These are phyloP conservation scores for Xiphophorus couchianus DNA, from an alignment of 2,113 vertebrate genomes.

Conservation along the genomic window DNA sequence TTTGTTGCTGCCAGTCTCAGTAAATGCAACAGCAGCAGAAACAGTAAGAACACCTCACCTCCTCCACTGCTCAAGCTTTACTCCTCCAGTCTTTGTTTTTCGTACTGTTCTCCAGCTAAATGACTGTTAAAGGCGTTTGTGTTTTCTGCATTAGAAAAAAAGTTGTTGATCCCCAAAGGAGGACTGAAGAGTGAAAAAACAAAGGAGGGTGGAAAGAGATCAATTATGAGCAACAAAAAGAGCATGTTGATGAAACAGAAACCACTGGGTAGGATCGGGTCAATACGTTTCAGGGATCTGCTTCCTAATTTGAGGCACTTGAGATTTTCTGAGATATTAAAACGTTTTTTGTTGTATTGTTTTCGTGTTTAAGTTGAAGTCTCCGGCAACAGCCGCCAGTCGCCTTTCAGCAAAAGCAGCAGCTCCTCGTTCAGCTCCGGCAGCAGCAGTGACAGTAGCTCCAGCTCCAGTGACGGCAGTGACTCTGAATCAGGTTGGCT, in stretches of 20 bases:
- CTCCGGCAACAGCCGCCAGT: conserved; percentile 28
- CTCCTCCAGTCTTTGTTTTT: no score
- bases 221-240: conserved; percentile 70
- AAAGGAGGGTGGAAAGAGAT: conserved; percentile 70
- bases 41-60: conserved; percentile 73
- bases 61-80: not conserved
- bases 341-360: not conserved
- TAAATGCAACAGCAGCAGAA: conserved; percentile 74
- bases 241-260: conserved; percentile 73
- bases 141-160: conserved; percentile 70
- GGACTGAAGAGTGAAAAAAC: conserved; percentile 69
- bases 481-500: conserved; percentile 89
- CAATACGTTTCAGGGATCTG: not conserved
- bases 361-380: conserved; percentile 52
- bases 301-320: not conserved
- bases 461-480: conserved; percentile 81
- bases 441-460: conserved; percentile 74
- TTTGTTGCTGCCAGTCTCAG: conserved; percentile 84
- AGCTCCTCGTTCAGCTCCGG: conserved; percentile 68
- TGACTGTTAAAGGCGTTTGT: not conserved
- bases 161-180: conserved; percentile 66
- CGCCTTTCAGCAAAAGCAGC: conserved; percentile 79
- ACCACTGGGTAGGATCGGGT: conserved; percentile 65
- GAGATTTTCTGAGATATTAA: not conserved
- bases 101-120: no score